A percentile compares a stretch with the other conserved stretches of the same genome.
Evolutionary conservation across 1,140 invertebrate species (phyloP).

Genomic region (Aphaenogaster ashmeadi): DNA sequence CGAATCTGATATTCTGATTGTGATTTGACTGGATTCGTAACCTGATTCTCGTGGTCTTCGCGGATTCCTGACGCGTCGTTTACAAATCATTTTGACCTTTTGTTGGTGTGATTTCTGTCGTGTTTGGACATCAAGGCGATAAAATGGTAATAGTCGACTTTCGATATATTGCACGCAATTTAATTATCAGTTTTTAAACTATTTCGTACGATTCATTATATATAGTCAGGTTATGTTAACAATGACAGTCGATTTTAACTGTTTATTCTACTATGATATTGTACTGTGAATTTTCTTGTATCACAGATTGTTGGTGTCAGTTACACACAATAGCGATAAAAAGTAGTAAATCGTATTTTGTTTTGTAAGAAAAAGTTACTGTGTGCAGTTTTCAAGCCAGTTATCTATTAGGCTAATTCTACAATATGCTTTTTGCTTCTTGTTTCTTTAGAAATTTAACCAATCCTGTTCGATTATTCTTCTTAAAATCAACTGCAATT

Average conservation of each 20-base stretch:
- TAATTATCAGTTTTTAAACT: neutral
- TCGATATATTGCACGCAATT: neutral
- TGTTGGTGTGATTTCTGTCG: neutral
- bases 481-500: too few species aligned
- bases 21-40: neutral
- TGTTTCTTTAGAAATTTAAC: too few species aligned
- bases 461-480: too few species aligned
- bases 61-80: neutral
- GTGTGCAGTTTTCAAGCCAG: neutral
- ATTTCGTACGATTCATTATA: neutral
- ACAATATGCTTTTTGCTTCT: too few species aligned
- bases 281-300: neutral
- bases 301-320: neutral
- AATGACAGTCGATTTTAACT: slow-evolving; percentile 39
- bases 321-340: neutral
- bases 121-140: neutral
- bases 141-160: slow-evolving; percentile 68
- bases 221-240: slow-evolving; percentile 46
- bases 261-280: neutral
- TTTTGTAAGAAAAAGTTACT: neutral
- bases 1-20: neutral
- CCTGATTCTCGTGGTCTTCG: neutral
- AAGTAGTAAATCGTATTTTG: neutral
- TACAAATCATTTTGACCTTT: neutral
- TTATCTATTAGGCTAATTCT: too few species aligned